Percentiles rank a stretch among this genome's conserved stretches.
phyloP scores from a whole-genome alignment of 2,797 vertebrate species.

The Stomatorhinus walkeri region DNA sequence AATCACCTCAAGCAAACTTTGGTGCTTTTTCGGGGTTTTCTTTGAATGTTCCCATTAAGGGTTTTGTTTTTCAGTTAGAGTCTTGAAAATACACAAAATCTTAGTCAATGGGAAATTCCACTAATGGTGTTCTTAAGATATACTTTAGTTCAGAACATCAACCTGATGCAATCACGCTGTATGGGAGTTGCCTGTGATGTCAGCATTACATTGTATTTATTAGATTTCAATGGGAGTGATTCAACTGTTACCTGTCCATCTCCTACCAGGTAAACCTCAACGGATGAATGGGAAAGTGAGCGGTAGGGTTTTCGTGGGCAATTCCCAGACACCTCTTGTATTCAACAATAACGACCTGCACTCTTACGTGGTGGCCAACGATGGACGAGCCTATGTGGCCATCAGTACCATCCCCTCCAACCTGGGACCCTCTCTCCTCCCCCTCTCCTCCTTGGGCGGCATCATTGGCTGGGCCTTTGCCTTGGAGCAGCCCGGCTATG shows the following conservation, averaged over 20 bases:
- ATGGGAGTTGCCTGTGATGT: neutral
- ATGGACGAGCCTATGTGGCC: slow-evolving; percentile 65
- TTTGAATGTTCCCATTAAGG: neutral
- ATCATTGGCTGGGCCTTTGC: slow-evolving; percentile 73
- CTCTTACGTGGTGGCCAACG: slow-evolving; percentile 66
- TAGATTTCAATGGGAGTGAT: neutral
- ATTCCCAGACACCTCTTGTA: slow-evolving; percentile 35
- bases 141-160: neutral
- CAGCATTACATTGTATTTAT: neutral
- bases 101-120: neutral
- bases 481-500: slow-evolving; percentile 57
- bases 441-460: slow-evolving; percentile 56
- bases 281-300: slow-evolving; percentile 72
- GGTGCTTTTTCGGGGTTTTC: neutral
- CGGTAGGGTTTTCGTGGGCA: slow-evolving; percentile 58
- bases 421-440: slow-evolving; percentile 57
- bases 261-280: slow-evolving; percentile 57
- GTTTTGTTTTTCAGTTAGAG: neutral
- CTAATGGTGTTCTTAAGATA: neutral
- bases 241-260: neutral
- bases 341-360: slow-evolving; percentile 62
- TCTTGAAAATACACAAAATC: neutral
- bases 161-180: neutral
- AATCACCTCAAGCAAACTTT: neutral
- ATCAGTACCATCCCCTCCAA: slow-evolving; percentile 61